Base-by-base conservation (phyloP, 2,113 vertebrate genomes). In the Burhinus bistriatus region DNA sequence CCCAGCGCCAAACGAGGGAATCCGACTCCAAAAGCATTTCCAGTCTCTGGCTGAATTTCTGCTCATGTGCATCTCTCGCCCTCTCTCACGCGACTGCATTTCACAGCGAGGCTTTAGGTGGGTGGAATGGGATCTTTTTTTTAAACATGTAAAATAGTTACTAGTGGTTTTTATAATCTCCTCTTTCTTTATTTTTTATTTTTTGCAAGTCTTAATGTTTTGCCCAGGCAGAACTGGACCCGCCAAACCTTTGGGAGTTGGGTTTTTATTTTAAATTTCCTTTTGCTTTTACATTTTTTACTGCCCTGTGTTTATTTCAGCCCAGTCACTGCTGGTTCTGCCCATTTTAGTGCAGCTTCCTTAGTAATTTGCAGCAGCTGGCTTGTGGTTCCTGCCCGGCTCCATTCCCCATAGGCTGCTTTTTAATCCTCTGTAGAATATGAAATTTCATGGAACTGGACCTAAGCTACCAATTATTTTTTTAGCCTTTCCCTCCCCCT, bases 81-180 rank as follows among this genome's bases (percentile, higher is more conserved):
- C 97, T 97, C 95, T 96, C 95, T 96, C 95, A 95, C 12, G 94
- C 96, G 87, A 95, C 97, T 95, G 69, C 95, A 89, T 97, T 97
- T 98, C 98, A 98, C 97, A 97, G 97, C 96, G 38, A 98, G 98
- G 97, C 97, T 98, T 97, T 98, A 96, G 96, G 96, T 98, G 98
- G 98, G 97, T 98, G 98, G 98, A 96, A 95, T 93, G 96, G 98
- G 96, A 95, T 97, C 97, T 96, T 96, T 98, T 98, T 98, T 98
- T 98, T 58, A 97, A 96, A 98, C 96, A 96, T 98, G 65, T 97
- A 98, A 96, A 95, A 97, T 97, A 97, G 97, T 97, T 96, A 97
- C 87, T 80, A 96, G 97, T 97, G 96, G 90, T 90, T 97, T 98
- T 97, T 97, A 97, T 97, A 97, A 96, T 96, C 96, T 98, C 87